Evolutionary conservation across 2,113 vertebrate genomes (phyloP), one percentile per base, ranked within the genome.

Genomic region (Lucifuga dentata): DNA sequence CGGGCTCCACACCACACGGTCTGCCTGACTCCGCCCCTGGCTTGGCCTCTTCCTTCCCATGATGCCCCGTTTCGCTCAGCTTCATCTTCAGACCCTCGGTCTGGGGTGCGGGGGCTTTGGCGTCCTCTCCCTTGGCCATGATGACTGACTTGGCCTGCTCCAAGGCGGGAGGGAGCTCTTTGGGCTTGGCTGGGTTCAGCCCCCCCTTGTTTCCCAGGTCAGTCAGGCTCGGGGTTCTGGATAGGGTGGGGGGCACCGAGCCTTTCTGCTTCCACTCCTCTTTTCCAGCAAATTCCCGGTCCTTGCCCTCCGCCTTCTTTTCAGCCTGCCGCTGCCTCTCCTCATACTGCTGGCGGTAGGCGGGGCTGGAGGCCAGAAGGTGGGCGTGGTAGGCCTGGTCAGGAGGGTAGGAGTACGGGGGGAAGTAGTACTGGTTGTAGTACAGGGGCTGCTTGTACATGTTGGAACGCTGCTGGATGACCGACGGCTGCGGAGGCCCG

Each of bases 401-500:
- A 0, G 77, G 78, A 17, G 95, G 93, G 89, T 98, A 99, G 51
- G 95, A 92, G 0, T 98, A 98, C 0, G 95, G 94, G 0, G 95
- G 96, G 29, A 95, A 94, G 0, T 98, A 98, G 84, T 99, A 99
- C 81, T 99, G 97, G 91, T 95, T 96, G 77, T 99, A 99, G 89
- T 98, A 99, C 0, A 98, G 93, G 0, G 95, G 95, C 81, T 98
- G 97, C 91, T 97, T 92, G 86, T 98, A 99, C 94, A 98, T 94
- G 84, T 92, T 96, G 79, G 97, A 92, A 5, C 96, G 93, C 77
- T 97, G 97, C 91, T 99, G 97, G 81, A 98, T 99, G 78, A 98
- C 96, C 0, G 97, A 99, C 1, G 95, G 96, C 82, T 97, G 97
- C 56, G 50, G 95, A 85, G 64, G 89, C 3, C 12, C 91, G 0